phyloP scores from a whole-genome alignment of 1,140 invertebrate species.

The Carposina sasakii region DNA sequence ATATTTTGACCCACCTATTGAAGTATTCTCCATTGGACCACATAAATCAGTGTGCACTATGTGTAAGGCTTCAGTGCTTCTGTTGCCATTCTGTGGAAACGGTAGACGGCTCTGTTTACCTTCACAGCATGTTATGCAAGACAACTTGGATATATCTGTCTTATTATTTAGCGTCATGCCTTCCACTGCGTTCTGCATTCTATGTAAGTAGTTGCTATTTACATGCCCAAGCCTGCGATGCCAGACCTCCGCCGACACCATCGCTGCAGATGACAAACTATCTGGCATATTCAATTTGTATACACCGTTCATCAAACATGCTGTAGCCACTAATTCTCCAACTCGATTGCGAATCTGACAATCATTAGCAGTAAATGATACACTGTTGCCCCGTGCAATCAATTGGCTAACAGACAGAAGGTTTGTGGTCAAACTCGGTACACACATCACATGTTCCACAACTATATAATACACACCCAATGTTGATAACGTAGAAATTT shows the following conservation, averaged over 20 bases:
- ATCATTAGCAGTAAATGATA: conserved; percentile 13
- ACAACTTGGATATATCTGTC: conserved; percentile 13
- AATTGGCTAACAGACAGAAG: conserved; percentile 32
- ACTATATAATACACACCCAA: conserved; percentile 6
- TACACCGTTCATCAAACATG: conserved; percentile 17
- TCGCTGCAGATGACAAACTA: conserved; percentile 14
- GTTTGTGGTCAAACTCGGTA: conserved; percentile 30
- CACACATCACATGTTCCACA: conserved; percentile 14
- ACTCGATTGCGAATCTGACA: conserved; percentile 31
- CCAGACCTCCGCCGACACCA: conserved; percentile 16
- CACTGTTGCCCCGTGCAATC: conserved; percentile 30
- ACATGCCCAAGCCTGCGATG: conserved; percentile 36
- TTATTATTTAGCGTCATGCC: conserved; percentile 23
- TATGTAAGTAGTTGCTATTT: conserved; percentile 21
- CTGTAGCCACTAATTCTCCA: too few relatives aligned
- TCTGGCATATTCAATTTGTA: conserved; percentile 22
- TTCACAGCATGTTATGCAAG: conserved; percentile 26
- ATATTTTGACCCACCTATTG: too few relatives aligned
- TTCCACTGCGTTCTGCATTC: conserved; percentile 23
- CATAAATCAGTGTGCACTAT: too few relatives aligned
- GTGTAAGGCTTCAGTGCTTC: conserved; percentile 24
- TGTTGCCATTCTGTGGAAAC: conserved; percentile 20
- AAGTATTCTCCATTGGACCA: too few relatives aligned
- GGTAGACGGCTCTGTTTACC: conserved; percentile 29
- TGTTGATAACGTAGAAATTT: conserved; percentile 14